Percentiles rank a stretch among this genome's conserved stretches.
Evolutionary conservation across 37 sponge, comb jelly and placozoan genomes (phyloP).

Genomic region (Geodia barretti): DNA sequence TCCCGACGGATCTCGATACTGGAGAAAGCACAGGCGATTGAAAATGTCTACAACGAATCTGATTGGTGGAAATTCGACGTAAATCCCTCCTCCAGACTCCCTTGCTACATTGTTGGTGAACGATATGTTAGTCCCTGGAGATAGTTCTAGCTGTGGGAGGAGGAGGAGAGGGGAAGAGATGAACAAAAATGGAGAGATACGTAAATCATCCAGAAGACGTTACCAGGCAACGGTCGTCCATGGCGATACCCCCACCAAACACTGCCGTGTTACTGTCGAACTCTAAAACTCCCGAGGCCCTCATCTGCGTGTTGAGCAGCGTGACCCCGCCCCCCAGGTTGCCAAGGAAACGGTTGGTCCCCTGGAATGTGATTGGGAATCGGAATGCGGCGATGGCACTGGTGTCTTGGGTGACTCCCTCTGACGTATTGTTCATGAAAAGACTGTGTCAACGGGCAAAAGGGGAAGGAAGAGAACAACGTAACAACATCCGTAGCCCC

Average conservation of each 20-base stretch:
- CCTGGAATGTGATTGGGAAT: slow-evolving; percentile 62
- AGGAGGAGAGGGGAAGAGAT: not conserved
- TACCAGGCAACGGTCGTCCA: slow-evolving; percentile 83
- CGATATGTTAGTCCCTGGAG: slow-evolving; percentile 25
- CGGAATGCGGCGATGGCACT: slow-evolving; percentile 83
- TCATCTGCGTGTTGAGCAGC: slow-evolving; percentile 73
- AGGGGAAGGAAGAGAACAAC: not conserved
- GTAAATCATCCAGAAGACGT: not conserved
- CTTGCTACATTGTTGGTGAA: slow-evolving; percentile 54
- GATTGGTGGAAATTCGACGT: slow-evolving; percentile 84
- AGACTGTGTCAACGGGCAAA: slow-evolving; percentile 13
- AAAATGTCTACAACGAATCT: slow-evolving; percentile 76
- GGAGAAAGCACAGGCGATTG: slow-evolving; percentile 80
- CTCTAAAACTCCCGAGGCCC: slow-evolving; percentile 33
- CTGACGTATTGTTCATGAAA: slow-evolving; percentile 67
- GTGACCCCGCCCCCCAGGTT: slow-evolving; percentile 79
- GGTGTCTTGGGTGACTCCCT: slow-evolving; percentile 43
- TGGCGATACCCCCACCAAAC: slow-evolving; percentile 81
- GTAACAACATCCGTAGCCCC: too few species aligned
- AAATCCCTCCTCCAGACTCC: slow-evolving; percentile 81
- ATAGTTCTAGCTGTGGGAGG: slow-evolving; percentile 46
- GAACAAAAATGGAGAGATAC: not conserved
- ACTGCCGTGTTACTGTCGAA: slow-evolving; percentile 62
- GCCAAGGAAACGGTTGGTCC: slow-evolving; percentile 44
- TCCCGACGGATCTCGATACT: slow-evolving; percentile 48